Conservation (phyloP, 2,797 vertebrate species). For the Propithecus perrieri region DNA sequence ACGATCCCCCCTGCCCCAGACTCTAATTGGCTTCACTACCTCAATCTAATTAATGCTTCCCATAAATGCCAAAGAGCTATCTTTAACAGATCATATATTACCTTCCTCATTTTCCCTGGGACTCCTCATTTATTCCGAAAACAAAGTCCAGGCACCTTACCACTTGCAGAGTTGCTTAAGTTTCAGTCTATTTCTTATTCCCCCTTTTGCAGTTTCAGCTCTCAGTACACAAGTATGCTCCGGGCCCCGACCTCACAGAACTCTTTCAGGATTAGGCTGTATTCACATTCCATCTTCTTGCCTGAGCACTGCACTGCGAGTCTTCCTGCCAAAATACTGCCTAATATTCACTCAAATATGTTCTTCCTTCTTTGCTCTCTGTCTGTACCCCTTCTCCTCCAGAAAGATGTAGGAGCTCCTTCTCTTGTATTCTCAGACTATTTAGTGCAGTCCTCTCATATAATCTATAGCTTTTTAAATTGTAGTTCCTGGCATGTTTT, state of each 20-base stretch:
- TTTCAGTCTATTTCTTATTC: background rate
- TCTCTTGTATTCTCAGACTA: background rate
- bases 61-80: background rate
- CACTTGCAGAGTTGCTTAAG: accelerated
- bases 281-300: background rate
- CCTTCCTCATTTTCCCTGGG: background rate
- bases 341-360: background rate
- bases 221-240: accelerated
- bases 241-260: accelerated
- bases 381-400: accelerated
- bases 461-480: background rate
- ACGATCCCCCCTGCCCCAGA: background rate
- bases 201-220: background rate
- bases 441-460: accelerated
- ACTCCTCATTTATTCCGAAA: background rate
- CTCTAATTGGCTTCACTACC: background rate
- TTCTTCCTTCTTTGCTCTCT: background rate
- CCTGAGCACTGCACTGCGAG: accelerated
- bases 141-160: background rate
- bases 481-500: background rate
- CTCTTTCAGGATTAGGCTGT: background rate
- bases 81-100: background rate
- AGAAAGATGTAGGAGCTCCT: background rate
- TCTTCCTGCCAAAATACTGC: background rate
- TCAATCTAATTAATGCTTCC: background rate